phyloP scores from a whole-genome alignment of 2,888 invertebrate genomes.

The Rotaria socialis region DNA sequence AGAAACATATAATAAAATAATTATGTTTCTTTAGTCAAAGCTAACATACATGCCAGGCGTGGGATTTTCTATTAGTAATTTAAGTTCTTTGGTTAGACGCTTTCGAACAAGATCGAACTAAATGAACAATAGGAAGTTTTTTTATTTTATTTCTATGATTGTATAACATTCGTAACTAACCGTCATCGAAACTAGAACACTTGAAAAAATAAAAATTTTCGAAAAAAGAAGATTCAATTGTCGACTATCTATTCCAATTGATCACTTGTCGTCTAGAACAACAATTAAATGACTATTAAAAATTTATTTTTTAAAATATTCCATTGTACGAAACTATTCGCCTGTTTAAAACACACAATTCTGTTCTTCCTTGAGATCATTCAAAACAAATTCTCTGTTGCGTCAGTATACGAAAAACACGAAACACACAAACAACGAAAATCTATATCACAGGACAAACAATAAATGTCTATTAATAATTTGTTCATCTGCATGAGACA shows the following conservation, averaged over 20 bases:
- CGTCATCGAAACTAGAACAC: not conserved
- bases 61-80: conserved; percentile 8
- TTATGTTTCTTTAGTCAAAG: not conserved
- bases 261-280: not conserved
- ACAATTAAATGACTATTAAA: not conserved
- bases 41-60: conserved; percentile 7
- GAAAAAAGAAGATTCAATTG: not conserved
- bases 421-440: too few relatives aligned
- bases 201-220: not conserved
- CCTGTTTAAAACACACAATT: too few relatives aligned
- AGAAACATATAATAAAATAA: not conserved
- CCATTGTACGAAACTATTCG: too few relatives aligned
- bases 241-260: not conserved
- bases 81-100: not conserved
- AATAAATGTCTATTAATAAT: not conserved
- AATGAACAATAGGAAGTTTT: not conserved
- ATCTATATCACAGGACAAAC: not conserved
- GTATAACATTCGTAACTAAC: not conserved
- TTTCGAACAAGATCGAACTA: conserved; percentile 28
- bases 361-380: too few relatives aligned
- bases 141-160: too few relatives aligned
- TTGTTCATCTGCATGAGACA: not conserved
- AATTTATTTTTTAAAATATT: too few relatives aligned
- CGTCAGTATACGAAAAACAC: too few relatives aligned
- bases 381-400: too few relatives aligned